These are phyloP conservation scores for Rhea pennata DNA, from an alignment of 2,113 vertebrate species.

Conservation along the genomic window DNA sequence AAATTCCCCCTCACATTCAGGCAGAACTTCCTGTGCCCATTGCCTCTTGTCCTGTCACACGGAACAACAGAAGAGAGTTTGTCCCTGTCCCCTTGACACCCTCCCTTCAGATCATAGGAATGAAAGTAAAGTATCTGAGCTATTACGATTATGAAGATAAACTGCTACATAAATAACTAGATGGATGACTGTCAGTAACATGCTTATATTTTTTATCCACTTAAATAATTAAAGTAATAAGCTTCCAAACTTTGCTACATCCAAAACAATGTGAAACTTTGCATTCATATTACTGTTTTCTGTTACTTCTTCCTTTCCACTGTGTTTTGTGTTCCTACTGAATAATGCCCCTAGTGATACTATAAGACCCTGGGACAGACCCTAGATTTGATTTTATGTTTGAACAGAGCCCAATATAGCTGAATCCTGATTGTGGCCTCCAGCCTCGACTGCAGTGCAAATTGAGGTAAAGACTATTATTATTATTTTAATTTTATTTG, in stretches of 20 bases:
- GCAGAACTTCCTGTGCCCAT: too few species aligned
- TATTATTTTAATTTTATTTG: slow-evolving; percentile 54
- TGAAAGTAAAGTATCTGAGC: not conserved
- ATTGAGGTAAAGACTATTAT: slow-evolving; percentile 40
- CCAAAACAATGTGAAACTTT: not conserved
- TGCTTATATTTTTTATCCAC: not conserved
- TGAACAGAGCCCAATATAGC: not conserved
- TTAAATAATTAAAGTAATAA: not conserved
- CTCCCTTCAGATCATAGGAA: not conserved
- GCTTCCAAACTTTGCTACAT: not conserved
- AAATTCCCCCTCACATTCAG: too few species aligned
- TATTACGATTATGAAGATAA: slow-evolving; percentile 1
- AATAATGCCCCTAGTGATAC: not conserved
- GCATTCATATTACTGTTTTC: not conserved
- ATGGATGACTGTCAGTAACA: not conserved
- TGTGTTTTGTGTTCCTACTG: not conserved
- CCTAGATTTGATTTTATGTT: slow-evolving; percentile 9
- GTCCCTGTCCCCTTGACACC: too few species aligned
- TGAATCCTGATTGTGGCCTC: slow-evolving; percentile 26
- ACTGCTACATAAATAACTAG: not conserved
- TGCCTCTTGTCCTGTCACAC: too few species aligned
- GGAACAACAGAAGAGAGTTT: too few species aligned
- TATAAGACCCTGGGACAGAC: not conserved
- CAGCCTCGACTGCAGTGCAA: slow-evolving; percentile 12
- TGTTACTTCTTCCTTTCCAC: not conserved